Conservation (phyloP, 2,797 vertebrate genomes). For the Falco biarmicus region DNA sequence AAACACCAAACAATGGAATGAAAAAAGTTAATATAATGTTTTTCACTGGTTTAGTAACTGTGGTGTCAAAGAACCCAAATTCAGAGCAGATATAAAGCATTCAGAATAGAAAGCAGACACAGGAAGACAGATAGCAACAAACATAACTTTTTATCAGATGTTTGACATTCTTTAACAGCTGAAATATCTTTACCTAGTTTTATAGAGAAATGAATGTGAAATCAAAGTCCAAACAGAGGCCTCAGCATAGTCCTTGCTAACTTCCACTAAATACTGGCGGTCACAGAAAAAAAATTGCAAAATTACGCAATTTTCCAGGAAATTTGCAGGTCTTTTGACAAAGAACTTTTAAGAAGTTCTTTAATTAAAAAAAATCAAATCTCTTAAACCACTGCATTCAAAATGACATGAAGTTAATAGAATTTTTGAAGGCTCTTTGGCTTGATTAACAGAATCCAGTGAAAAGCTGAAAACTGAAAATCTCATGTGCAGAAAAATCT, state of each 20-base stretch:
- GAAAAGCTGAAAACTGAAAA: background rate
- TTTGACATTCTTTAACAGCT: background rate
- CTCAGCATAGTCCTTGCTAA: background rate
- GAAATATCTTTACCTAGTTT: background rate
- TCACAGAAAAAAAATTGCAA: background rate
- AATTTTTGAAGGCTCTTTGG: background rate
- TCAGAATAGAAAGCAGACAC: background rate
- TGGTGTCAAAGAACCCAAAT: background rate
- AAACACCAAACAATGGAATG: background rate
- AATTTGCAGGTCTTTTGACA: background rate
- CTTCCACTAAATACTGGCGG: background rate
- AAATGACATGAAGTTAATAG: background rate
- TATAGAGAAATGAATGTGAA: background rate
- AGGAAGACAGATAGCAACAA: background rate
- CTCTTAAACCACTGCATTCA: background rate
- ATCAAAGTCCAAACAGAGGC: background rate
- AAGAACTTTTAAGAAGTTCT: background rate
- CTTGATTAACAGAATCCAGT: background rate
- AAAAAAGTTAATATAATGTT: background rate
- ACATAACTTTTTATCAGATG: background rate
- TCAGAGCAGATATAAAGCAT: background rate
- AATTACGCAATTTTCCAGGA: background rate
- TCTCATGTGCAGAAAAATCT: background rate
- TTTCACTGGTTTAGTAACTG: background rate
- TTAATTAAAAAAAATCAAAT: background rate